phyloP scores from a whole-genome alignment of 2,888 invertebrate species.

The Escarpia spicata region DNA sequence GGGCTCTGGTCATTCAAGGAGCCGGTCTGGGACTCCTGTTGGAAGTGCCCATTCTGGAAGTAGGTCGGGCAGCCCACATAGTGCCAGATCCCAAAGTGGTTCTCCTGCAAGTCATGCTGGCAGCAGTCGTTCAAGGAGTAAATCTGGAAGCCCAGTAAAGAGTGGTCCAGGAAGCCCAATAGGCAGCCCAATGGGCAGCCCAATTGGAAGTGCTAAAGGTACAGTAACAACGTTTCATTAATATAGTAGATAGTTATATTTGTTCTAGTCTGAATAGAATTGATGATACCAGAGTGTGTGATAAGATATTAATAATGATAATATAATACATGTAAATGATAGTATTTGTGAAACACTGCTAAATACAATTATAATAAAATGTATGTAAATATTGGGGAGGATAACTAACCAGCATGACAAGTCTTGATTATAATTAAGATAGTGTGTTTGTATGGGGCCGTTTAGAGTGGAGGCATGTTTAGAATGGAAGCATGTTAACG shows the following conservation, averaged over 20 bases:
- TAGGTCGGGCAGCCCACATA: constrained; percentile 25
- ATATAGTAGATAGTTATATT: background rate
- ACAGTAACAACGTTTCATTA: background rate
- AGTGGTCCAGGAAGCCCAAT: constrained; percentile 29
- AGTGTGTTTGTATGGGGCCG: no score
- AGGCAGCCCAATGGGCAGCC: background rate
- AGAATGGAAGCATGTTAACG: no score
- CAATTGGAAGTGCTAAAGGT: background rate
- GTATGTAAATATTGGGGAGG: no score
- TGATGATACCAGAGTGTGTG: no score
- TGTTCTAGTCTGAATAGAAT: no score
- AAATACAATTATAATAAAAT: no score
- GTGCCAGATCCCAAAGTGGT: constrained; percentile 24
- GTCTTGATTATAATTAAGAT: no score
- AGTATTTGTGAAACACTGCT: no score
- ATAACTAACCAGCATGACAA: no score
- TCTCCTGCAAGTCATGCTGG: constrained; percentile 24
- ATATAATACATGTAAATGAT: no score
- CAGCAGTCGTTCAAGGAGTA: constrained; percentile 30
- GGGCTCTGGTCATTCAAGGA: constrained; percentile 29
- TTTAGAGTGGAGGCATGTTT: no score
- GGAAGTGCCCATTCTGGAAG: constrained; percentile 7
- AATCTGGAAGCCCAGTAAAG: constrained; percentile 28
- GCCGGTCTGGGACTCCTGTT: constrained; percentile 36
- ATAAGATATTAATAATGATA: no score